Evolutionary conservation across 2,113 vertebrate genomes (phyloP), one percentile per base, ranked within the genome.

Genomic region (Syrrhaptes paradoxus): DNA sequence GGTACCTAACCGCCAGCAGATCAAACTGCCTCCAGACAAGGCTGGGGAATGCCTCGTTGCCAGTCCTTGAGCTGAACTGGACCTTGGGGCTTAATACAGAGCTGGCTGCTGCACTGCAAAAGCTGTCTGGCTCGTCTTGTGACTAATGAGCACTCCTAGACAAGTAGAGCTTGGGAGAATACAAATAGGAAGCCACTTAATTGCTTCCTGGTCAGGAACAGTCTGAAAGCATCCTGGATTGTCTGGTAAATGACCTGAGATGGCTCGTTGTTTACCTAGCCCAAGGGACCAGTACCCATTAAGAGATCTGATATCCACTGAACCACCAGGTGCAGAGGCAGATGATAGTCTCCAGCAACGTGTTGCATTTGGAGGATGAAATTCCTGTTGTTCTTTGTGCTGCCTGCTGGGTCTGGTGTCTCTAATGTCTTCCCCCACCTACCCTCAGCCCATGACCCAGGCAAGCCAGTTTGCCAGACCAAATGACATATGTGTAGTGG

Each of bases 181-280:
- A 91, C 77, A 89, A 58, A 89, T 65, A 78, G 85, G 54, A 91
- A 95, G 8, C 10, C 34, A 34, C 61, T 91, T 62, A 91, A 87
- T 95, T 89, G 58, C 81, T 65, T 93, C 87, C 71, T 93, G 87
- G 49, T 82, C 71, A 74, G 84, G 71, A 93, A 82, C 0, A 2
- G 51, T 78, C 87, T 96, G 79, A 75, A 91, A 93, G 57, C 46
- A 57, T 91, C 43, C 66, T 48, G 65, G 66, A 26, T 61, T 57
- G 71, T 51, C 79, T 83, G 71, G 41, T 45, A 72, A 71, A 93
- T 71, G 76, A 75, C 66, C 85, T 57, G 48, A 83, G 67, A 57
- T 66, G 52, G 15, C 52, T 82, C 7, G 0, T 58, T 74, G 25
- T 57, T 59, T 57, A 32, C 36, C 57, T 82, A 75, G 45, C 75